These are phyloP conservation scores for Drosophila buzzatii DNA, from an alignment of 2,888 invertebrate genomes.

Conservation along the genomic window DNA sequence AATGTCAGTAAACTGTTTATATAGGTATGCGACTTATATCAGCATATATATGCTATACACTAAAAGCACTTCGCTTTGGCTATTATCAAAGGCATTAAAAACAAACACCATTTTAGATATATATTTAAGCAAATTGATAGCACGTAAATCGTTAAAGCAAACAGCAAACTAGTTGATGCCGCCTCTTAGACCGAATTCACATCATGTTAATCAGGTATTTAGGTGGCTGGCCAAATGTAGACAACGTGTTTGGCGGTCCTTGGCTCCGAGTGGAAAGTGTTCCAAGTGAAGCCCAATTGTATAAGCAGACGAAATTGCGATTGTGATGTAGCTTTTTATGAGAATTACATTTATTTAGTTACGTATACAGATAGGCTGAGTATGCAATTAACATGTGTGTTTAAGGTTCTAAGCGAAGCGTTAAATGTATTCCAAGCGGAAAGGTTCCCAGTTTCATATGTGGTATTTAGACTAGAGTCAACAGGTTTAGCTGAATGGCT, in stretches of 20 bases:
- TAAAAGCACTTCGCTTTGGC: not conserved
- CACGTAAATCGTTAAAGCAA: not conserved
- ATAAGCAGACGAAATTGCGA: constrained; percentile 16
- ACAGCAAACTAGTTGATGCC: not conserved
- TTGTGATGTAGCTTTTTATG: constrained; percentile 7
- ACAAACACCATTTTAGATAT: not conserved
- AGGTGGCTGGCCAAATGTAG: constrained; percentile 3
- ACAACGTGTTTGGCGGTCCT: not conserved
- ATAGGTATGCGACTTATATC: not conserved
- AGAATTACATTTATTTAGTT: constrained; percentile 54
- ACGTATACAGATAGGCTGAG: constrained; percentile 32
- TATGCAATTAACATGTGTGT: constrained; percentile 15
- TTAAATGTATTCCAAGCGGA: constrained; percentile 28
- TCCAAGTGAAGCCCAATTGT: constrained; percentile 13
- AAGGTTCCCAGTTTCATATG: constrained; percentile 32
- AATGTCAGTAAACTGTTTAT: constrained; percentile 9
- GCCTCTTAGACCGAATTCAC: constrained; percentile 3
- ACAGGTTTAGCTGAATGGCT: not conserved
- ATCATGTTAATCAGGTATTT: not conserved
- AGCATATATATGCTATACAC: not conserved
- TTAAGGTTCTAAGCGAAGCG: constrained; percentile 25
- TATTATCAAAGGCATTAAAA: not conserved
- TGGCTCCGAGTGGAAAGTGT: constrained; percentile 24
- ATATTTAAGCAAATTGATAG: not conserved
- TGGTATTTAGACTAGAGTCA: constrained; percentile 58